Conservation (phyloP, 1,140 invertebrate species). For the Sitophilus oryzae region DNA sequence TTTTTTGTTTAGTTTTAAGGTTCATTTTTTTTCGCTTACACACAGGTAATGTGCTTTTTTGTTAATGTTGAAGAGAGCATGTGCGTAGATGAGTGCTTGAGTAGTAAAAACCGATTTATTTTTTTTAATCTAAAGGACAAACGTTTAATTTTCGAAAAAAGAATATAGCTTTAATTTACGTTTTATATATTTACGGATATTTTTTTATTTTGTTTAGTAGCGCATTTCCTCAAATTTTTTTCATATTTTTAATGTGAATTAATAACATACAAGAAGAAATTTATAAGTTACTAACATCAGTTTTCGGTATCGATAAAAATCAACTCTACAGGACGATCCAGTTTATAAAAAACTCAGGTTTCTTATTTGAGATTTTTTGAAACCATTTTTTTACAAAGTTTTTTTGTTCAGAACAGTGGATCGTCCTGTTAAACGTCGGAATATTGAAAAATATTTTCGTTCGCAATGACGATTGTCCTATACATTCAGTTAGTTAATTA, state of each 20-base stretch:
- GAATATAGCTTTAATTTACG: constrained; percentile 2
- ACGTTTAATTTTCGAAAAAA: constrained; percentile 4
- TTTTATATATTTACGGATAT: background rate
- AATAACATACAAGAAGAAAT: no score
- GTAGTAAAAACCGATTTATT: background rate
- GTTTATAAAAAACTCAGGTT: no score
- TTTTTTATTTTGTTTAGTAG: background rate
- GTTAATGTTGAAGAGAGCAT: constrained; percentile 5
- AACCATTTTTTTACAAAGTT: no score
- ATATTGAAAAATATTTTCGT: no score
- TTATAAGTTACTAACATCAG: no score
- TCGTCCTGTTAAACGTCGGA: no score
- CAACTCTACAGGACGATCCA: no score
- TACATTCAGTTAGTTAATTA: no score
- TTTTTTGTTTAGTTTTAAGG: constrained; percentile 9
- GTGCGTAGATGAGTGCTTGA: constrained; percentile 5
- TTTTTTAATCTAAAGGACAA: constrained; percentile 1
- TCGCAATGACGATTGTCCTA: no score
- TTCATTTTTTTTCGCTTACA: constrained; percentile 7
- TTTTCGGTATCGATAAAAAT: no score
- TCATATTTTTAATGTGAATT: background rate
- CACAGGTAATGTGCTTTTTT: constrained; percentile 14
- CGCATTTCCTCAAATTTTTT: background rate
- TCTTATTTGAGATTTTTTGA: no score
- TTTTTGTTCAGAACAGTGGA: no score